Percentiles rank a stretch among this genome's conserved stretches.
phyloP scores from a whole-genome alignment of 2,797 vertebrate genomes.

The Sebastes kiyomatsui region DNA sequence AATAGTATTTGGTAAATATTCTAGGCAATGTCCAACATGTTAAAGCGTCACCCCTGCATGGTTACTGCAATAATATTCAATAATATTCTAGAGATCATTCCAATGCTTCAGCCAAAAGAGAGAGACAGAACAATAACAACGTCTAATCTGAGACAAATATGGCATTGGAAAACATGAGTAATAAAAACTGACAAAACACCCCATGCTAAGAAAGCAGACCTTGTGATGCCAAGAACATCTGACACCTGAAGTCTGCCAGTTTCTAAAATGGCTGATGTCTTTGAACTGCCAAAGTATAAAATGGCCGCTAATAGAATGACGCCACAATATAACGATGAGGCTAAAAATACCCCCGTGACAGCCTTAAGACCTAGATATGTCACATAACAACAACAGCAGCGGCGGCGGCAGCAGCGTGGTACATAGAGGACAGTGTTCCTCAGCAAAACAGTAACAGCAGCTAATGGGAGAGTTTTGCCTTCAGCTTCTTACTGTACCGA shows the following conservation, averaged over 20 bases:
- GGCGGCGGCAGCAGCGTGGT: slow-evolving; percentile 32
- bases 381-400: slow-evolving; percentile 51
- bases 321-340: slow-evolving; percentile 48
- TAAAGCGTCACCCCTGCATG: background rate
- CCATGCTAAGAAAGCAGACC: slow-evolving; percentile 24
- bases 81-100: background rate
- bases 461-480: slow-evolving; percentile 5
- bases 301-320: slow-evolving; percentile 70
- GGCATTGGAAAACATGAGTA: slow-evolving; percentile 9
- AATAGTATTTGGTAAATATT: background rate
- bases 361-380: slow-evolving; percentile 74
- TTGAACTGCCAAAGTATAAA: slow-evolving; percentile 63
- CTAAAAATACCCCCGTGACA: slow-evolving; percentile 69
- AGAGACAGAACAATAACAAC: slow-evolving; percentile 3
- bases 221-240: slow-evolving; percentile 56
- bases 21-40: background rate
- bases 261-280: slow-evolving; percentile 69
- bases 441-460: slow-evolving; percentile 41
- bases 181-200: slow-evolving; percentile 28
- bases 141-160: slow-evolving; percentile 8
- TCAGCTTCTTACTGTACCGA: background rate
- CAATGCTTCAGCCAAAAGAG: background rate
- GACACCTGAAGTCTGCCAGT: slow-evolving; percentile 58
- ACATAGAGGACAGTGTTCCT: slow-evolving; percentile 21
- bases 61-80: background rate